These are phyloP conservation scores for Charadrius vociferus DNA, from an alignment of 2,113 vertebrate species.

Conservation along the genomic window DNA sequence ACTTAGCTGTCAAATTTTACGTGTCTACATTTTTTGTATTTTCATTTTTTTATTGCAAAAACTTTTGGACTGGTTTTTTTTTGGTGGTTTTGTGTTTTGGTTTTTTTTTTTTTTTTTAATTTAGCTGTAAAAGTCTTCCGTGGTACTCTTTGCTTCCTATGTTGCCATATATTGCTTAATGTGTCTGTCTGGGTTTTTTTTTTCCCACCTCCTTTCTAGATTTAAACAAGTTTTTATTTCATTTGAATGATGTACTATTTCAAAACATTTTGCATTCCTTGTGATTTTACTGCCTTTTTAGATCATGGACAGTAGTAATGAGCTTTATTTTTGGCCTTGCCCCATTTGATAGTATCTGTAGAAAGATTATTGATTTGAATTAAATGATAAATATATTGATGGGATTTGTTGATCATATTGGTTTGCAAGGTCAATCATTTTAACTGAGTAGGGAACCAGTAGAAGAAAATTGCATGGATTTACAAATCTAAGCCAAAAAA, in stretches of 20 bases:
- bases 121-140: neutral
- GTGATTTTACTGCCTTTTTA: neutral
- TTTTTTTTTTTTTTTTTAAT: neutral
- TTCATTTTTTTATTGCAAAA: neutral
- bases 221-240: neutral
- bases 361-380: neutral
- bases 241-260: neutral
- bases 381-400: neutral
- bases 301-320: neutral
- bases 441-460: neutral
- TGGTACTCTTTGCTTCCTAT: neutral
- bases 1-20: neutral
- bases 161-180: neutral
- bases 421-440: neutral
- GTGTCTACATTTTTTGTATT: neutral
- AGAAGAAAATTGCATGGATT: neutral
- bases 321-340: neutral
- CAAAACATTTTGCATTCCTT: neutral
- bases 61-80: neutral
- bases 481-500: neutral
- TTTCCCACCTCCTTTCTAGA: neutral
- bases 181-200: neutral
- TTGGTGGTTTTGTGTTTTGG: too few species aligned
- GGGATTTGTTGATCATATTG: neutral
- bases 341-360: neutral